Percentiles rank a stretch among this genome's conserved stretches.
Conservation (phyloP, 2,888 invertebrate species). For the Lamellibrachia columna region DNA sequence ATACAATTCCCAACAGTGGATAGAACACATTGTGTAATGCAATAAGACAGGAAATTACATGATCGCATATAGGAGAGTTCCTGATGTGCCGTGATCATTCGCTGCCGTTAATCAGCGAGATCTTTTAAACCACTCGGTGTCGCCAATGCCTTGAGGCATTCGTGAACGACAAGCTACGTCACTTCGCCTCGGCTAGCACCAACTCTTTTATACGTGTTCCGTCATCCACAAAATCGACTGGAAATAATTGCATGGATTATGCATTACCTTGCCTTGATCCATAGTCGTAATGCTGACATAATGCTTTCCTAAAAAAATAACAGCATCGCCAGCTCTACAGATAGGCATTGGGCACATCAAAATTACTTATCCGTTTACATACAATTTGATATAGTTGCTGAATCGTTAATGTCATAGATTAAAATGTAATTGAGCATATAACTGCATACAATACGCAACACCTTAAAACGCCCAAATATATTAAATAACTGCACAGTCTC, state of each 20-base stretch:
- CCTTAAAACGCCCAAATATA: neutral
- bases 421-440: neutral
- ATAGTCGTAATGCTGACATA: constrained; percentile 11
- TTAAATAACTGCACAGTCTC: neutral
- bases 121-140: neutral
- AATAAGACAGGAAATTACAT: neutral
- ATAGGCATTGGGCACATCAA: neutral
- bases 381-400: neutral
- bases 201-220: neutral
- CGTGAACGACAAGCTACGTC: neutral
- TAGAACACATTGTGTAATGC: too few species aligned
- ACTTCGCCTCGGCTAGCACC: neutral
- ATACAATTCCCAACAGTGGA: too few species aligned
- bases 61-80: neutral
- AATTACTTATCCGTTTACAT: neutral
- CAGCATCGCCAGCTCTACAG: neutral
- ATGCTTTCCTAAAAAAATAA: neutral
- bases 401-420: too few species aligned
- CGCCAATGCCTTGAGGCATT: neutral
- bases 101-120: neutral
- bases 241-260: constrained; percentile 6
- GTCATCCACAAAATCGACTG: constrained; percentile 6
- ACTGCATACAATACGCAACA: neutral
- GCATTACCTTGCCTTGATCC: neutral
- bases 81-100: neutral